Conservation (phyloP, 1,140 invertebrate species). For the Drosophila willistoni region DNA sequence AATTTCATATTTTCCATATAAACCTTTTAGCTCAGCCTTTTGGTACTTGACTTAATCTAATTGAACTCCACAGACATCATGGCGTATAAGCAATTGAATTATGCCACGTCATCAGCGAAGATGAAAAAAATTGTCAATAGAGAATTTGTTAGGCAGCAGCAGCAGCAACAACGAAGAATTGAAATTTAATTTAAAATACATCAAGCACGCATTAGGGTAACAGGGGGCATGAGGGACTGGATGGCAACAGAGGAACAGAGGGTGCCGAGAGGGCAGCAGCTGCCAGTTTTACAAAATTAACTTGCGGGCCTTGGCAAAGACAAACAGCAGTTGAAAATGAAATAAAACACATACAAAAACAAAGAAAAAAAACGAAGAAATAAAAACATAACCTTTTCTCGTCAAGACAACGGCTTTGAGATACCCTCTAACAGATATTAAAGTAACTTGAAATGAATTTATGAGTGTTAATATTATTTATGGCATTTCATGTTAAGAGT, state of each 20-base stretch:
- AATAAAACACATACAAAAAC: slow-evolving; percentile 48
- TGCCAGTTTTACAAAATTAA: slow-evolving; percentile 66
- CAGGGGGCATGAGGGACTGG: background rate
- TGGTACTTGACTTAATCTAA: slow-evolving; percentile 45
- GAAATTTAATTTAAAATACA: slow-evolving; percentile 78
- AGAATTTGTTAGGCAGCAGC: slow-evolving; percentile 25
- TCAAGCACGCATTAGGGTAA: slow-evolving; percentile 56
- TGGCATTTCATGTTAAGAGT: too few species aligned
- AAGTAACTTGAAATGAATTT: background rate
- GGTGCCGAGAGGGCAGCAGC: slow-evolving; percentile 18
- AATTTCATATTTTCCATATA: slow-evolving; percentile 64
- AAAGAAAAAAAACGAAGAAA: slow-evolving; percentile 5
- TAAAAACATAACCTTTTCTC: background rate
- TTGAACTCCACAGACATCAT: slow-evolving; percentile 48
- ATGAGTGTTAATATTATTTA: too few species aligned
- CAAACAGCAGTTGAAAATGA: slow-evolving; percentile 67
- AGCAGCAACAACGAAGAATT: slow-evolving; percentile 27
- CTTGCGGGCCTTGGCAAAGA: slow-evolving; percentile 67
- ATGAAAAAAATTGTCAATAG: slow-evolving; percentile 22
- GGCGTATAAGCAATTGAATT: slow-evolving; percentile 66
- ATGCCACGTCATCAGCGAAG: slow-evolving; percentile 18
- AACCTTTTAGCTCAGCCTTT: slow-evolving; percentile 67
- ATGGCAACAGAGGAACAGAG: background rate
- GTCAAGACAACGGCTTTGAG: background rate
- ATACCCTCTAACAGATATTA: background rate